Evolutionary conservation across 2,797 vertebrate genomes (phyloP), one percentile per base, ranked within the genome.

Genomic region (Mormyrops boulengeri): DNA sequence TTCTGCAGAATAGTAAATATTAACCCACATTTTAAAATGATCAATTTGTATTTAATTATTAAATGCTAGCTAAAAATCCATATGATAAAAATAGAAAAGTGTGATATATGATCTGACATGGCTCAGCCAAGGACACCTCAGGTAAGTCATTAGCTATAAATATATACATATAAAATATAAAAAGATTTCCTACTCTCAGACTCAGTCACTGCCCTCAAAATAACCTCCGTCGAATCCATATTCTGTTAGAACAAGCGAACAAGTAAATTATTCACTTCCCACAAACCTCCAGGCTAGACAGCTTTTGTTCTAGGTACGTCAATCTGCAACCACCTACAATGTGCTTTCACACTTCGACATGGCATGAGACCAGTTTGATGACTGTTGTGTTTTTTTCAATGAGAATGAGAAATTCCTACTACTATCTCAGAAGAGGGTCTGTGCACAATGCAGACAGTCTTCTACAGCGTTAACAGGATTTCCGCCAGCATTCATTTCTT

Each of bases 321-420:
- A 85, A 55, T 55, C 87, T 89, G 89, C 87, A 89, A 57, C n/a
- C 87, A 77, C 86, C 60, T 88, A 53, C 62, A 80, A 87, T 73
- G 90, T 89, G 88, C 55, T 53, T 82, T 60, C 53, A 30, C 19
- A 53, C 66, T 47, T 52, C 80, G 22, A 88, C 62, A 87, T 19
- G 49, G 89, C 62, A 77, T 34, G 52, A 47, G 49, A 87, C 38
- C 8, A 88, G 89, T 89, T 87, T 82, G 87, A 89, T 85, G 89
- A 91, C 92, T 91, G 89, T 89, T 91, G 62, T 86, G 88, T 92
- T 91, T 92, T 91, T 92, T 90, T 82, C 41, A 44, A 44, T 47
- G 91, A 57, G 90, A 90, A 91, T 88, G 89, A 88, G 77, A 84
- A 88, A 88, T 82, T 91, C 89, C 89, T 84, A 80, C 90, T 91